A percentile compares a stretch with the other conserved stretches of the same genome.
These are phyloP conservation scores for Coleophora flavipennella DNA, from an alignment of 2,888 invertebrate genomes.

Conservation along the genomic window DNA sequence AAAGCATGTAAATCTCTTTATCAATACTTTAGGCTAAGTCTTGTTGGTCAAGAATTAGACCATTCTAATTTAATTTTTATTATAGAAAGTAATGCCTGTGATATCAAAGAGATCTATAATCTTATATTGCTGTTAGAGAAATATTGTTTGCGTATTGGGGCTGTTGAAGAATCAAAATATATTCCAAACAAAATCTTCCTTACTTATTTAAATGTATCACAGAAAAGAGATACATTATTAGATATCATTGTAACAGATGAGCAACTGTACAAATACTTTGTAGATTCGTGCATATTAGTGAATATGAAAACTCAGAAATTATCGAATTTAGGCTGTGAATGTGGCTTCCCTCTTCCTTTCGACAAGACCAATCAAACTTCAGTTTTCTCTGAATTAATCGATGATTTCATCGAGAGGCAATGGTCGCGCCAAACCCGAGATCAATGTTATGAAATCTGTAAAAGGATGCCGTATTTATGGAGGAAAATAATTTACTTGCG, in stretches of 20 bases:
- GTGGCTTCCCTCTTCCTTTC: conserved; percentile 73
- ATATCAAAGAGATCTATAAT: conserved; percentile 55
- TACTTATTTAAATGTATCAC: conserved; percentile 42
- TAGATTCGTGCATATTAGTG: conserved; percentile 71
- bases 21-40: conserved; percentile 58
- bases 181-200: conserved; percentile 57
- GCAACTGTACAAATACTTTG: conserved; percentile 62
- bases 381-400: conserved; percentile 70
- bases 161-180: conserved; percentile 49
- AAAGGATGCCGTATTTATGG: conserved; percentile 76
- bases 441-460: conserved; percentile 67
- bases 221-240: conserved; percentile 34
- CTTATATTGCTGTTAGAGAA: conserved; percentile 52
- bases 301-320: conserved; percentile 56
- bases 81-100: conserved; percentile 56
- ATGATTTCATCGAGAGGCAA: conserved; percentile 67
- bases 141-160: conserved; percentile 53
- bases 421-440: conserved; percentile 50
- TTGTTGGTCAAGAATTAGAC: conserved; percentile 52
- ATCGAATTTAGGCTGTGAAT: conserved; percentile 66
- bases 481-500: conserved; percentile 67
- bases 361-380: conserved; percentile 48
- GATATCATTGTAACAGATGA: conserved; percentile 50
- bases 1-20: conserved; percentile 51
- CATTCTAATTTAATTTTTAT: conserved; percentile 55